Percentiles rank a stretch among this genome's conserved stretches.
phyloP scores from a whole-genome alignment of 2,888 invertebrate genomes.

The Pilophorus perplexus region DNA sequence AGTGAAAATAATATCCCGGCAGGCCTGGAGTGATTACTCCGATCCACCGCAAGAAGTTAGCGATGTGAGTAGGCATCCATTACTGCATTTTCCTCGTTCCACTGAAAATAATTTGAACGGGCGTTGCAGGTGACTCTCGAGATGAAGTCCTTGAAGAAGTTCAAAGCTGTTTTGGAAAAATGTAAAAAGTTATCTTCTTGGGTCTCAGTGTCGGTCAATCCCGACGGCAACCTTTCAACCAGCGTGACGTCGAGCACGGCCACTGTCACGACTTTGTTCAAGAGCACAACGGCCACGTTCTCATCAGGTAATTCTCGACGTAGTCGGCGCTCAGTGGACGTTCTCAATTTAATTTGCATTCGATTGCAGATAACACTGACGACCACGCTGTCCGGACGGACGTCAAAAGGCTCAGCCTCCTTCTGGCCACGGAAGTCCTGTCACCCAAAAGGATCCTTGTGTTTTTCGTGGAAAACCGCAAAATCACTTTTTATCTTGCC shows the following conservation, averaged over 20 bases:
- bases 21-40: slow-evolving; percentile 71
- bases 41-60: slow-evolving; percentile 71
- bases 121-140: slow-evolving; percentile 21
- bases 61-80: slow-evolving; percentile 63
- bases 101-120: too few species aligned
- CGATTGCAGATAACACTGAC: slow-evolving; percentile 2
- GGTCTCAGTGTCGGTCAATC: slow-evolving; percentile 14
- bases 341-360: too few species aligned
- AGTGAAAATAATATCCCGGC: slow-evolving; percentile 70
- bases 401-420: slow-evolving; percentile 20
- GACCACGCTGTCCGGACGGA: slow-evolving; percentile 28
- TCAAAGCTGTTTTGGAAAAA: slow-evolving; percentile 34
- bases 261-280: slow-evolving; percentile 43
- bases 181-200: slow-evolving; percentile 31
- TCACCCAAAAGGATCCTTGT: slow-evolving; percentile 15
- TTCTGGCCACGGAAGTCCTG: slow-evolving; percentile 21
- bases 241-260: slow-evolving; percentile 32
- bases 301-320: slow-evolving; percentile 22
- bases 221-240: slow-evolving; percentile 25
- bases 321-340: too few species aligned
- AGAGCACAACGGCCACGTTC: slow-evolving; percentile 34
- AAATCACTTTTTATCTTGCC: slow-evolving; percentile 32
- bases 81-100: too few species aligned
- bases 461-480: slow-evolving; percentile 23
- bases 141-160: slow-evolving; percentile 34